A percentile compares a stretch with the other conserved stretches of the same genome.
These are phyloP conservation scores for Tiphia femorata DNA, from an alignment of 2,888 invertebrate species.

Conservation along the genomic window DNA sequence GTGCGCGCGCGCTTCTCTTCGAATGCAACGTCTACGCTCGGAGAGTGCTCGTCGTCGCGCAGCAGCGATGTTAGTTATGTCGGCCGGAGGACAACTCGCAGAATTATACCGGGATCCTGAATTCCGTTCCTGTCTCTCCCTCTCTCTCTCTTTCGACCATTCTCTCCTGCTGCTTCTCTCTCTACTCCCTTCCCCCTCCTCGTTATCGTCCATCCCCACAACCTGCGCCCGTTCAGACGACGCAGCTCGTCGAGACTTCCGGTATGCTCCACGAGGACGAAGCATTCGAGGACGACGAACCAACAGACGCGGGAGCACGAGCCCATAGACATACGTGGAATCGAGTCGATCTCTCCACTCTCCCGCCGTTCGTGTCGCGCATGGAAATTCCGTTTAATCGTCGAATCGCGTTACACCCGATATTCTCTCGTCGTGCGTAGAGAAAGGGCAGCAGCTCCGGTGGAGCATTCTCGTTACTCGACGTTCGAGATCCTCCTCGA, in stretches of 20 bases:
- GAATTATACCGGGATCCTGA: conserved; percentile 36
- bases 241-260: conserved; percentile 35
- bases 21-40: conserved; percentile 34
- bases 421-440: too few species aligned
- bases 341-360: too few species aligned
- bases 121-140: conserved; percentile 21
- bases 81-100: conserved; percentile 33
- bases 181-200: not conserved
- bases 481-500: too few species aligned
- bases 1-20: too few species aligned
- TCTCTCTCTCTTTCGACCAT: not conserved
- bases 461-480: too few species aligned
- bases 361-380: conserved; percentile 28
- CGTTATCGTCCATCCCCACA: too few species aligned
- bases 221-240: too few species aligned
- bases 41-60: conserved; percentile 19
- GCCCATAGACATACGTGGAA: too few species aligned
- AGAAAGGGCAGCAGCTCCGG: not conserved
- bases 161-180: not conserved
- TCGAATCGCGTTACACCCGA: not conserved
- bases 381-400: conserved; percentile 43
- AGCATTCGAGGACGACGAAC: conserved; percentile 13
- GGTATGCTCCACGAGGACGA: conserved; percentile 26
- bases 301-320: not conserved
- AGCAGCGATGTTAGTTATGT: conserved; percentile 47